phyloP scores from a whole-genome alignment of 2,113 vertebrate species.

The Calyptommatus sinebrachiatus region DNA sequence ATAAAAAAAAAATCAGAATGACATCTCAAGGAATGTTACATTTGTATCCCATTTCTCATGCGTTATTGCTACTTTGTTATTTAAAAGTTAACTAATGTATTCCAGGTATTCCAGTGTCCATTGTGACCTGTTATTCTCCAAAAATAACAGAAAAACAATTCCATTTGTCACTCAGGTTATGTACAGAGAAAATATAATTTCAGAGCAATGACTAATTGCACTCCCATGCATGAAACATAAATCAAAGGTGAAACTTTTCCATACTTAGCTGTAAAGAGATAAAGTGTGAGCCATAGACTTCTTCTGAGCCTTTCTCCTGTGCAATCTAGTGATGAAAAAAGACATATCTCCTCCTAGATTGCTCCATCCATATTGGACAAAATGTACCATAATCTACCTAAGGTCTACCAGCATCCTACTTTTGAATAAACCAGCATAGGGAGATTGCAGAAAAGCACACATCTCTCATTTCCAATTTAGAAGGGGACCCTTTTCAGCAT shows the following conservation, averaged over 20 bases:
- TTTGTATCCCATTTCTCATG: neutral
- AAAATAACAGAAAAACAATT: neutral
- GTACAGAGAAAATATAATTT: neutral
- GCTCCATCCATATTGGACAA: no score
- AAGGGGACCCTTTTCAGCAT: no score
- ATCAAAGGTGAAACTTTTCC: neutral
- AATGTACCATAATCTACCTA: no score
- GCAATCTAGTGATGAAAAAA: no score
- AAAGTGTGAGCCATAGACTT: no score
- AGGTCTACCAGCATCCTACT: no score
- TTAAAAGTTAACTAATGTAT: neutral
- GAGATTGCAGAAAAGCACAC: no score
- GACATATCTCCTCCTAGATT: no score
- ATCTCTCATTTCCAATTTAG: no score
- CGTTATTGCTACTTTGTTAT: neutral
- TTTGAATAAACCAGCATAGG: no score
- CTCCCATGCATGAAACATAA: neutral
- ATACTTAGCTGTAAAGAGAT: no score
- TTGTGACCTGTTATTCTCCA: neutral
- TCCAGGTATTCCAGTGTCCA: neutral
- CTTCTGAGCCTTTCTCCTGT: no score
- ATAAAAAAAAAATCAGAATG: neutral
- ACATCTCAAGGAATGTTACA: neutral
- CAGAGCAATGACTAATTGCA: neutral
- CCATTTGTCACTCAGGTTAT: neutral